phyloP scores from a whole-genome alignment of 1,140 invertebrate genomes.

The Zaprionus lachaisei region DNA sequence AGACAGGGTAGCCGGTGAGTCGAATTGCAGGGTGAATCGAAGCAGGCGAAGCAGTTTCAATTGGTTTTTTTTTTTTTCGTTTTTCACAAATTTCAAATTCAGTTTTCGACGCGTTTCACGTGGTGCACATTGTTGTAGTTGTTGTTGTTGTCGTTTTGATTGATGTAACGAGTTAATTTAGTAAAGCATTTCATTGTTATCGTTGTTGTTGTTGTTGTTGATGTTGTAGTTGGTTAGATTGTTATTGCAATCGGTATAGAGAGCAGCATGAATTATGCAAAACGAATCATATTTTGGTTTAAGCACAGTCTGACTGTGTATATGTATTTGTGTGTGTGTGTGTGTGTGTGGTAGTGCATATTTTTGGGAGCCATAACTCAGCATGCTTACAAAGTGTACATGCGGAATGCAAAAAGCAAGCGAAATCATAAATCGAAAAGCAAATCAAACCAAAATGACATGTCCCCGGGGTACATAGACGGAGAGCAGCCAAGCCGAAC shows the following conservation, averaged over 20 bases:
- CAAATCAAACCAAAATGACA: slow-evolving; percentile 50
- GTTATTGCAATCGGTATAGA: slow-evolving; percentile 35
- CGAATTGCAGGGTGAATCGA: slow-evolving; percentile 14
- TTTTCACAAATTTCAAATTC: slow-evolving; percentile 20
- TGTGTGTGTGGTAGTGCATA: background rate
- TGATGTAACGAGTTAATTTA: slow-evolving; percentile 43
- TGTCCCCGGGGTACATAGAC: slow-evolving; percentile 28
- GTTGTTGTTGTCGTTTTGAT: slow-evolving; percentile 22
- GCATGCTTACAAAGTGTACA: slow-evolving; percentile 23
- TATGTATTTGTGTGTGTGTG: slow-evolving; percentile 9
- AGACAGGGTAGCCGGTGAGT: slow-evolving; percentile 5
- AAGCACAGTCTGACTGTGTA: slow-evolving; percentile 29
- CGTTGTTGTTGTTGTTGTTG: slow-evolving; percentile 28
- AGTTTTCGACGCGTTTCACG: slow-evolving; percentile 20
- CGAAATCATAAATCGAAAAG: slow-evolving; percentile 35
- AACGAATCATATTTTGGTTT: slow-evolving; percentile 38
- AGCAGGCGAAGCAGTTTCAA: slow-evolving; percentile 17
- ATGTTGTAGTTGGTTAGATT: slow-evolving; percentile 36
- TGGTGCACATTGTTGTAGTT: slow-evolving; percentile 32
- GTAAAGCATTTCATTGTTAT: slow-evolving; percentile 36
- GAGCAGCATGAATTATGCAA: slow-evolving; percentile 49
- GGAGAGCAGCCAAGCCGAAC: slow-evolving; percentile 21
- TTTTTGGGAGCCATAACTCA: slow-evolving; percentile 57
- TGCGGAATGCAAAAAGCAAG: slow-evolving; percentile 32
- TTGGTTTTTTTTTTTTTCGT: slow-evolving; percentile 29